Evolutionary conservation across 2,797 vertebrate species (phyloP).

Genomic region (Champsocephalus esox): DNA sequence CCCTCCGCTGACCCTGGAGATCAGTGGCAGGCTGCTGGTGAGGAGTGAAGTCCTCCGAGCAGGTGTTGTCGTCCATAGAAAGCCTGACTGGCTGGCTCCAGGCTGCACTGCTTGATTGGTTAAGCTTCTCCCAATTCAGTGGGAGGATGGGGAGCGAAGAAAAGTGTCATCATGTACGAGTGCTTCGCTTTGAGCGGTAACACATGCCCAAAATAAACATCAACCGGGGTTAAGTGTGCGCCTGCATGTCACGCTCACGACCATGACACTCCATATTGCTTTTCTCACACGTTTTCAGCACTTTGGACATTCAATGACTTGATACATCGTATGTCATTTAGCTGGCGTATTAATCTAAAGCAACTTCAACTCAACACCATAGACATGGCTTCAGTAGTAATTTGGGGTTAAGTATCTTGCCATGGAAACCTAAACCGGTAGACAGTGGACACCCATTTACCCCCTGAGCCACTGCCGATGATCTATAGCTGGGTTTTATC

Average conservation of each 20-base stretch:
- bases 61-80: constrained; percentile 63
- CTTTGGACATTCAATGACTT: constrained; percentile 14
- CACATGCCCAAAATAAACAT: constrained; percentile 63
- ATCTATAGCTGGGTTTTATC: constrained; percentile 2
- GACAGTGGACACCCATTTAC: too few species aligned
- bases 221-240: constrained; percentile 38
- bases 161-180: constrained; percentile 61
- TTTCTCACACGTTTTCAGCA: constrained; percentile 23
- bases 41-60: constrained; percentile 76
- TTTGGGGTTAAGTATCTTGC: too few species aligned
- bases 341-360: too few species aligned
- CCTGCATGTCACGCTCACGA: constrained; percentile 28
- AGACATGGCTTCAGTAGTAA: too few species aligned
- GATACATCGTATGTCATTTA: too few species aligned
- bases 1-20: constrained; percentile 67
- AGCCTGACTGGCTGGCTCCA: constrained; percentile 69
- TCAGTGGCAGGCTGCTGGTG: constrained; percentile 72
- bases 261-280: constrained; percentile 15
- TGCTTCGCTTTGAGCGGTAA: constrained; percentile 51
- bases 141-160: constrained; percentile 53
- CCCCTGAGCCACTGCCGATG: too few species aligned
- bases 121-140: constrained; percentile 62
- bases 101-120: constrained; percentile 60
- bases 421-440: too few species aligned
- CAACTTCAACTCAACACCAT: too few species aligned